Conservation (phyloP, 2,797 vertebrate genomes). For the Geotrypetes seraphini region DNA sequence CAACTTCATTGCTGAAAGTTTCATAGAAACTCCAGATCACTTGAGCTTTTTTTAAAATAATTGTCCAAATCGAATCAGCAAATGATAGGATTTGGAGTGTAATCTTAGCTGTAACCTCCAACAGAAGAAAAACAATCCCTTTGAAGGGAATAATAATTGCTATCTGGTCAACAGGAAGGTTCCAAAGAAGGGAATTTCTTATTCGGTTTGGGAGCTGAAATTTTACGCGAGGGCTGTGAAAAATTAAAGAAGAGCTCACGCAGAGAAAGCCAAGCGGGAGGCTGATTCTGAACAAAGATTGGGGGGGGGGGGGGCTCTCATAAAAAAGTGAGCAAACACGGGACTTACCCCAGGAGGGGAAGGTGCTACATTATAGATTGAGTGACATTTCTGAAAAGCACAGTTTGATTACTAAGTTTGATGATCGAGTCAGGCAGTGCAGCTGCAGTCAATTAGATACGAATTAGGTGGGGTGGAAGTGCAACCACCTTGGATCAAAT, state of each 20-base stretch:
- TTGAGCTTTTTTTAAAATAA: conserved; percentile 55
- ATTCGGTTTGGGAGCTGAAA: conserved; percentile 47
- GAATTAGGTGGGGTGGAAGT: background rate
- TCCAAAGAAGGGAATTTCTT: conserved; percentile 36
- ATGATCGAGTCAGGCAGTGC: background rate
- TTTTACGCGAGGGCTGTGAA: conserved; percentile 29
- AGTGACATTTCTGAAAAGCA: background rate
- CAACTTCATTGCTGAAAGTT: conserved; percentile 29
- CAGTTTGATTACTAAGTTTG: fast-evolving
- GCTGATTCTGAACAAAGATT: conserved; percentile 21
- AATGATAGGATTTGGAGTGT: conserved; percentile 47
- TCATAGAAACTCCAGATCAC: conserved; percentile 17
- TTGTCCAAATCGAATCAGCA: conserved; percentile 53
- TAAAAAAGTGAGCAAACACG: background rate
- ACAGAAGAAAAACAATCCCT: conserved; percentile 21
- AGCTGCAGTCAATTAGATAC: too few relatives aligned
- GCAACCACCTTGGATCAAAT: background rate
- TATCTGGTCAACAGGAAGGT: conserved; percentile 45
- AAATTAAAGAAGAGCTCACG: conserved; percentile 44
- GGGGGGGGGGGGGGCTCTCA: too few relatives aligned
- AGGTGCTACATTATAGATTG: background rate
- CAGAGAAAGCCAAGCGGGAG: conserved; percentile 10
- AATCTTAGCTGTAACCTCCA: conserved; percentile 37
- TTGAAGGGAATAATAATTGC: conserved; percentile 57
- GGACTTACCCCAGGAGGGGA: too few relatives aligned